Evolutionary conservation across 2,888 invertebrate genomes (phyloP).

Genomic region (Epistrophe eligans): DNA sequence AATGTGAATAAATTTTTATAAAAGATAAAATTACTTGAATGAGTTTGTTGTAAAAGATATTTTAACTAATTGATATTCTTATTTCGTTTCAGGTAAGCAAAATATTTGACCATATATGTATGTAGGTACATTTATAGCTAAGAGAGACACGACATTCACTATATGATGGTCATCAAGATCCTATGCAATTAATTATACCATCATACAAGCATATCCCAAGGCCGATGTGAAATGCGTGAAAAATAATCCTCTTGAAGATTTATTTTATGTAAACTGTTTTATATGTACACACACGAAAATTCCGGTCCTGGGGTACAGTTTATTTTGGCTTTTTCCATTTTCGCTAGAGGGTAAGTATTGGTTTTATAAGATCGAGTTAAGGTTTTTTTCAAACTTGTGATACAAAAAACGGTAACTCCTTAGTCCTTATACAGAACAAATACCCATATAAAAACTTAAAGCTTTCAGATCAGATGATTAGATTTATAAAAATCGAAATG

Average conservation of each 20-base stretch:
- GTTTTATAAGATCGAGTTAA: neutral
- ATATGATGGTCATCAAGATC: slow-evolving; percentile 29
- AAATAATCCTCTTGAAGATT: slow-evolving; percentile 58
- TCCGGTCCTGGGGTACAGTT: neutral
- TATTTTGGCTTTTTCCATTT: neutral
- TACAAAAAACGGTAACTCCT: too few relatives aligned
- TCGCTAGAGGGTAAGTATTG: neutral
- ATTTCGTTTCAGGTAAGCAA: slow-evolving; percentile 68
- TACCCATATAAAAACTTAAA: too few relatives aligned
- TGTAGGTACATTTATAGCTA: neutral
- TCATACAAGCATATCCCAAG: slow-evolving; percentile 26
- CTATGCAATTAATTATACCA: slow-evolving; percentile 59
- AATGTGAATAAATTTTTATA: slow-evolving; percentile 54
- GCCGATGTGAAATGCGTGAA: slow-evolving; percentile 9
- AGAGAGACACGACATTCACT: too few relatives aligned
- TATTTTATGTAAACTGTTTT: slow-evolving; percentile 37
- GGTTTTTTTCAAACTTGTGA: too few relatives aligned
- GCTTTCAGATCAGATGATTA: too few relatives aligned
- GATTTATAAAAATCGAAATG: too few relatives aligned
- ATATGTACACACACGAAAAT: neutral
- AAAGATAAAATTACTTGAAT: slow-evolving; percentile 22
- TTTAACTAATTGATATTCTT: slow-evolving; percentile 61
- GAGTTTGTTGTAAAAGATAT: slow-evolving; percentile 40
- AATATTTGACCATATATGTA: neutral
- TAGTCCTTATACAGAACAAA: too few relatives aligned